Base-by-base conservation (phyloP, 2,888 invertebrate species). In the Neoascia interrupta region DNA sequence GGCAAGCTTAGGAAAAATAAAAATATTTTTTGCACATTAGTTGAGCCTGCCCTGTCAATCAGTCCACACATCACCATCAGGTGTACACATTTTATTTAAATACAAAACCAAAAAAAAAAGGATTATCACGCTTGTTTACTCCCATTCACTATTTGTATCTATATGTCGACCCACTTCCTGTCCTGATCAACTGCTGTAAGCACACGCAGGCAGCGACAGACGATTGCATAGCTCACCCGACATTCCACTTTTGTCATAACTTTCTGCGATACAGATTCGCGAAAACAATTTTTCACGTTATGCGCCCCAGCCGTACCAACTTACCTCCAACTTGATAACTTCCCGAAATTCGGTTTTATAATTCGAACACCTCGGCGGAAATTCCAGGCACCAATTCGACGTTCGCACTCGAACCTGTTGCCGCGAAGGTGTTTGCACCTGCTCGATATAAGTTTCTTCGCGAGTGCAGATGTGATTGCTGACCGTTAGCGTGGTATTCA, bases 341-440 rank as follows among this genome's bases (percentile, higher is more conserved):
- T 93, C 92, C 81, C 93, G 91, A 90, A 92, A 91, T 87, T 92
- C 93, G 8, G 92, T 92, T 84, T 90, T 92, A 87, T 93, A 94
- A 84, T 90, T 91, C 41, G 94, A 93, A 85, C 96, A 96, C 79
- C 95, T 90, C n/a, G 95, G 95, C 4, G 95, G 95, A 84, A 95
- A 90, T 75, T 93, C 91, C 84, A 94, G 88, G 84, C 96, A 96
- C 95, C 95, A 95, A 82, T 92, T 92, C 85, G 93, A 94, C 1
- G 93, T 92, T 76, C 94, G 91, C 49, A 94, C 91, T 2, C 91
- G 89, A 86, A 93, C 92, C 51, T 93, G 93, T 69, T 94, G 92
- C 82, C 85, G 83, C 37, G 85, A 83, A 13, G 88, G 88, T 54
- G 84, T 83, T 70, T 84, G 84, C 47, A 85, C 34, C 18, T 85